Evolutionary conservation across 2,888 invertebrate genomes (phyloP).

Genomic region (Trichogramma evanescens): DNA sequence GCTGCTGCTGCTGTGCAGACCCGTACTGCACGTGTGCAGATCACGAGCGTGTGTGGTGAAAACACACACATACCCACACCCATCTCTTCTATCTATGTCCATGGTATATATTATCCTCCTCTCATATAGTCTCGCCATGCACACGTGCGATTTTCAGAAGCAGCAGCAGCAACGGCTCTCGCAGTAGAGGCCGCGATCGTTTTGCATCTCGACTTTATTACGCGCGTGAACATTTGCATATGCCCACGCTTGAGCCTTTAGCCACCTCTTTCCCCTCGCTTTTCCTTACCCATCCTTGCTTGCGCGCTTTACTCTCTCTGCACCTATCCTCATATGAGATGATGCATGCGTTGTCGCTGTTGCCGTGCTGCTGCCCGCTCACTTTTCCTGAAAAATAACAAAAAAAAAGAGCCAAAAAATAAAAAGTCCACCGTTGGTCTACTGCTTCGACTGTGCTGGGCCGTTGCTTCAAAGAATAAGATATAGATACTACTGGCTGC

Average conservation of each 20-base stretch:
- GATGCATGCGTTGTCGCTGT: conserved; percentile 20
- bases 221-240: conserved; percentile 19
- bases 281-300: background rate
- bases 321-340: conserved; percentile 20
- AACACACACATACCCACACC: conserved; percentile 8
- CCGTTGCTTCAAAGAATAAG: conserved; percentile 15
- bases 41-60: conserved; percentile 22
- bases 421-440: conserved; percentile 6
- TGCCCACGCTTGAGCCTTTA: too few species aligned
- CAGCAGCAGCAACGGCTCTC: conserved; percentile 20
- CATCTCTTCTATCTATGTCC: conserved; percentile 14
- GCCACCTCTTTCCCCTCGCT: background rate
- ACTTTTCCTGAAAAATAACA: background rate
- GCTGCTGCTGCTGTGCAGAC: conserved; percentile 31
- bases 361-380: background rate
- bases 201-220: conserved; percentile 39
- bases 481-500: conserved; percentile 6
- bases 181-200: conserved; percentile 23
- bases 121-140: background rate
- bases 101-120: conserved; percentile 34
- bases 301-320: conserved; percentile 8
- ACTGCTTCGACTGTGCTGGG: background rate
- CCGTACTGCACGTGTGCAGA: conserved; percentile 17
- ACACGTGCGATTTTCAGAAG: conserved; percentile 38
- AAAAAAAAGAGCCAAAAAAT: conserved; percentile 11